A percentile compares a stretch with the other conserved stretches of the same genome.
These are phyloP conservation scores for Capromys pilorides DNA, from an alignment of 2,797 vertebrate genomes.

Conservation along the genomic window DNA sequence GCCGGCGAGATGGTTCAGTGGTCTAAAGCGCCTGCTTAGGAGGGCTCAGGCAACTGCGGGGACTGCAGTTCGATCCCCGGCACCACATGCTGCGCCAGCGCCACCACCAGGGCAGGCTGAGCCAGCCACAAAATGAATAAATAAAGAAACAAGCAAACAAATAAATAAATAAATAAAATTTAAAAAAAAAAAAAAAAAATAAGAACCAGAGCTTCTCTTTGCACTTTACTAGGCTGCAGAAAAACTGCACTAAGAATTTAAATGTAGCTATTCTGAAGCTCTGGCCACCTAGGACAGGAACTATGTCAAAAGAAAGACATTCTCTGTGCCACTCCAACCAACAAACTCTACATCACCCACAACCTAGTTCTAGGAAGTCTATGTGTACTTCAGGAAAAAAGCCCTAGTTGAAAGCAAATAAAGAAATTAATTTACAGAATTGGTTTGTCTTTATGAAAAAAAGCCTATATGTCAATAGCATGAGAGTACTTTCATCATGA, in stretches of 20 bases:
- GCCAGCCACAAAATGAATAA: too few relatives aligned
- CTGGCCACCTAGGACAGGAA: background rate
- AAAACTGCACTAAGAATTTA: constrained; percentile 16
- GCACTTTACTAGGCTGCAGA: constrained; percentile 25
- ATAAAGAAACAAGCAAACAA: too few relatives aligned
- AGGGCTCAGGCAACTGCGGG: too few relatives aligned
- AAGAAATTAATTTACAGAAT: background rate
- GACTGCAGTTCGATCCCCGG: too few relatives aligned
- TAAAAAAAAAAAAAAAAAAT: too few relatives aligned
- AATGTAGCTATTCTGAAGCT: background rate
- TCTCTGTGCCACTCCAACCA: background rate
- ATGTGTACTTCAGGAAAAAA: background rate
- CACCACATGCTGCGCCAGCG: too few relatives aligned
- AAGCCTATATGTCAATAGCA: background rate
- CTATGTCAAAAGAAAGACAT: background rate
- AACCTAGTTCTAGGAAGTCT: constrained; percentile 38
- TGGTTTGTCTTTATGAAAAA: background rate
- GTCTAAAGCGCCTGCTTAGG: too few relatives aligned
- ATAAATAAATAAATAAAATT: too few relatives aligned
- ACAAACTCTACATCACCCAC: background rate
- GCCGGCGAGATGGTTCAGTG: too few relatives aligned
- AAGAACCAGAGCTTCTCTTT: constrained; percentile 13
- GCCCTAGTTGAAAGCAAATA: background rate
- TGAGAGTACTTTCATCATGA: background rate
- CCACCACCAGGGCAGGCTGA: too few relatives aligned